Conservation (phyloP, 1,140 invertebrate species). For the Lepidotrigona ventralis region DNA sequence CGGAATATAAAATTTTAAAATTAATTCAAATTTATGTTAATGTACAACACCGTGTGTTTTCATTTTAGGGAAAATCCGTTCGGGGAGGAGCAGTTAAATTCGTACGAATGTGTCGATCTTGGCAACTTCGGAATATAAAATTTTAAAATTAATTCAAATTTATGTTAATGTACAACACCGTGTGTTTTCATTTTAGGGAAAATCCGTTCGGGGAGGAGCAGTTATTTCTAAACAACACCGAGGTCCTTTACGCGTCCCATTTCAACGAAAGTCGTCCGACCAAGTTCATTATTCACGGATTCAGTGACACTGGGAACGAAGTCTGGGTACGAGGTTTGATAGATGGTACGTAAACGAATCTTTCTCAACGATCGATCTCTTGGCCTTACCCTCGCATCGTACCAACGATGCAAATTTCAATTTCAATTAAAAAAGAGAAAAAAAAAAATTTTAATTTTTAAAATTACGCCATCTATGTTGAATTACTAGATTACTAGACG, state of each 20-base stretch:
- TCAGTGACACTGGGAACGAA: conserved; percentile 76
- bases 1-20: not conserved
- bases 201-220: conserved; percentile 73
- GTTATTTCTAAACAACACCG: conserved; percentile 70
- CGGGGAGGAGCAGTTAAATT: no score
- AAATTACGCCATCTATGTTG: no score
- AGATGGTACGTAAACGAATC: conserved; percentile 61
- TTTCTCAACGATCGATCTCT: not conserved
- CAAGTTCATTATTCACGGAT: conserved; percentile 81
- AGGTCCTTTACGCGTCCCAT: conserved; percentile 71
- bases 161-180: no score
- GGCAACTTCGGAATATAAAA: not conserved
- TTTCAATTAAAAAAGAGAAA: not conserved
- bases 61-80: not conserved
- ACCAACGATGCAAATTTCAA: not conserved
- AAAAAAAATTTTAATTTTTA: not conserved
- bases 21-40: not conserved
- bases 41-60: no score
- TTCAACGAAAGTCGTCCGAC: conserved; percentile 75
- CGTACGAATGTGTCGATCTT: not conserved
- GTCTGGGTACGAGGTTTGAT: conserved; percentile 76
- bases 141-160: not conserved
- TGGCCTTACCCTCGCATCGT: not conserved
- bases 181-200: conserved; percentile 51
- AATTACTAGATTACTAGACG: no score